Percentiles rank a stretch among this genome's conserved stretches.
These are phyloP conservation scores for Erethizon dorsatum DNA, from an alignment of 2,797 vertebrate species.

Conservation along the genomic window DNA sequence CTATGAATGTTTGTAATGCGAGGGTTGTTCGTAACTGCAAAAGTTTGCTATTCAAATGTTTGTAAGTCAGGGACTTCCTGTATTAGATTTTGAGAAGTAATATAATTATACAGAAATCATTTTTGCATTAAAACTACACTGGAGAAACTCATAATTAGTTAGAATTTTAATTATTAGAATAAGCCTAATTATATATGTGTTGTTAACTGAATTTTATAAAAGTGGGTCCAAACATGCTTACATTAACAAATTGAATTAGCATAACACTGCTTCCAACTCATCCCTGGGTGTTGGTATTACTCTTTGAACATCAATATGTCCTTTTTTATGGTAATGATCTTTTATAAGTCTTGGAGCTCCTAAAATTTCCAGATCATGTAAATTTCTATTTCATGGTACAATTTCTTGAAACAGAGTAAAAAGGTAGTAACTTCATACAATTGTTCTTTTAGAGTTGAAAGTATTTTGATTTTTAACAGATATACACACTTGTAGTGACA, in stretches of 20 bases:
- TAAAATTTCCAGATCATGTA: not conserved
- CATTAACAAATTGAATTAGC: not conserved
- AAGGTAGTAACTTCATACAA: not conserved
- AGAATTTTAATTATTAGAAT: constrained; percentile 36
- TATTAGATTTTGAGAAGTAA: constrained; percentile 17
- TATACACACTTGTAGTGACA: not conserved
- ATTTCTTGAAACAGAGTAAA: not conserved
- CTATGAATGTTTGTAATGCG: not conserved
- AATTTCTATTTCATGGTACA: not conserved
- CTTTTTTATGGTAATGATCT: not conserved
- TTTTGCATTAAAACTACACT: constrained; percentile 44
- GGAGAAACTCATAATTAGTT: constrained; percentile 14
- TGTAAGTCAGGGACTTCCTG: not conserved
- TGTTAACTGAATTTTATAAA: constrained; percentile 16
- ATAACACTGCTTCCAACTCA: not conserved
- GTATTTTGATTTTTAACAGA: constrained; percentile 46
- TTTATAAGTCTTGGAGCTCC: not conserved
- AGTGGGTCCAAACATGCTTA: not conserved
- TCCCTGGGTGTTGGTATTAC: not conserved
- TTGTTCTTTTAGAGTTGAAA: constrained; percentile 11
- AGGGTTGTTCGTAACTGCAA: too few relatives aligned
- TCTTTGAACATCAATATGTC: not conserved
- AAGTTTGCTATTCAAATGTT: not conserved
- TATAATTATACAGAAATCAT: not conserved
- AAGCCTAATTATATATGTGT: not conserved